phyloP scores from a whole-genome alignment of 2,113 vertebrate species.

The Burhinus oedicnemus region DNA sequence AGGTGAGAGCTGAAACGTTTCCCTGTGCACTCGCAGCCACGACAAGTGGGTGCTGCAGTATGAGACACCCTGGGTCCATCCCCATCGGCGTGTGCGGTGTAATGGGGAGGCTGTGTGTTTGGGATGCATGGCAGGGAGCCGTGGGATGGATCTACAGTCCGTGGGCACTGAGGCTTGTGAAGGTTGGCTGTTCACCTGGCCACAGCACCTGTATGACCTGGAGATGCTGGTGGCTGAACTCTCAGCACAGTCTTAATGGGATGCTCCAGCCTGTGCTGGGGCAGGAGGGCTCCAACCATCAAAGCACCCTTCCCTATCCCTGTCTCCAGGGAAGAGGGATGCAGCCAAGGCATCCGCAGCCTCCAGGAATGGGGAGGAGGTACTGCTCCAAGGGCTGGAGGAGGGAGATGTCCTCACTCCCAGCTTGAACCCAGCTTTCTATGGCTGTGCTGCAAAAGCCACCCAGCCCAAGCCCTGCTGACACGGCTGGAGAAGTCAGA shows the following conservation, averaged over 20 bases:
- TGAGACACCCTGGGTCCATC: too few relatives aligned
- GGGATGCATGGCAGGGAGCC: background rate
- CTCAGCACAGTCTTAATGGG: background rate
- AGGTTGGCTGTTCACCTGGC: background rate
- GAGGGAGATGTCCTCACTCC: background rate
- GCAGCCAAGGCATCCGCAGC: background rate
- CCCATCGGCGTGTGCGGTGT: rapidly evolving
- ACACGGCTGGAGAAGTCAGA: background rate
- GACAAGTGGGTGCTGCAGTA: background rate
- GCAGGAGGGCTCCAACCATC: background rate
- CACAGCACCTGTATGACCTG: background rate
- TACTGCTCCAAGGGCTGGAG: background rate
- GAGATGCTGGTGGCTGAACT: background rate
- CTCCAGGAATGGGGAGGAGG: background rate
- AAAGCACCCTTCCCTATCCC: background rate
- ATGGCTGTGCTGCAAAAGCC: background rate
- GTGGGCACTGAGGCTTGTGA: background rate
- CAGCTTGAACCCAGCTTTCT: background rate
- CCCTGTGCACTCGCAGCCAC: background rate
- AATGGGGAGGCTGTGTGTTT: background rate
- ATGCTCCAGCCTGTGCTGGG: background rate
- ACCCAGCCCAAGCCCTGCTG: background rate
- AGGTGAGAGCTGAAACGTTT: background rate
- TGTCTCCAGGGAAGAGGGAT: background rate
- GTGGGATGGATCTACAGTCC: background rate